phyloP scores from a whole-genome alignment of 2,888 invertebrate genomes.

The Athalia cordata region DNA sequence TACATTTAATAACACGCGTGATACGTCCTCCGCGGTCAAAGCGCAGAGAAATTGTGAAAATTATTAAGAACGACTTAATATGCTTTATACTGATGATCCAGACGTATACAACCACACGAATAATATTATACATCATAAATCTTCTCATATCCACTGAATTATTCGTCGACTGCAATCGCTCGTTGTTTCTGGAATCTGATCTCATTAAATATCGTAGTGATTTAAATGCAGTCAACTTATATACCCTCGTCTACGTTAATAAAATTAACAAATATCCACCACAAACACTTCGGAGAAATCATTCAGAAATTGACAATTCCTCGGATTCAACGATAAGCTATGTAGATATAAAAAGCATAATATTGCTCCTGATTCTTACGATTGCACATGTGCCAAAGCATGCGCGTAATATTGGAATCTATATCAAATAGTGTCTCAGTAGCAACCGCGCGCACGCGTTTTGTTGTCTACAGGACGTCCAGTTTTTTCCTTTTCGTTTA shows the following conservation, averaged over 20 bases:
- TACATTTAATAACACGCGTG: slow-evolving; percentile 14
- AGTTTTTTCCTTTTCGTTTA: neutral
- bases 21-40: neutral
- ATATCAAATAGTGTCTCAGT: slow-evolving; percentile 36
- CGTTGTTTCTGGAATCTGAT: neutral
- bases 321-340: too few relatives aligned
- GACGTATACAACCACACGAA: neutral
- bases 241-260: too few relatives aligned
- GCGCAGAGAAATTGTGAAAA: slow-evolving; percentile 27
- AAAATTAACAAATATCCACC: too few relatives aligned
- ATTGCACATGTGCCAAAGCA: neutral
- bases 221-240: too few relatives aligned
- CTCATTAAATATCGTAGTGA: neutral
- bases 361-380: too few relatives aligned
- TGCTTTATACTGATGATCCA: neutral
- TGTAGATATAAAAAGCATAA: too few relatives aligned
- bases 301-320: too few relatives aligned
- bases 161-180: neutral
- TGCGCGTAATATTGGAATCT: slow-evolving; percentile 29
- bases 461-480: slow-evolving; percentile 17
- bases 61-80: slow-evolving; percentile 11
- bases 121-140: slow-evolving; percentile 6
- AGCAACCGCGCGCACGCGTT: slow-evolving; percentile 6
- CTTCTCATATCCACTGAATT: neutral
- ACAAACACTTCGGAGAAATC: too few relatives aligned